Evolutionary conservation across 2,797 vertebrate genomes (phyloP), one percentile per base, ranked within the genome.

Genomic region (Anas flavirostris): DNA sequence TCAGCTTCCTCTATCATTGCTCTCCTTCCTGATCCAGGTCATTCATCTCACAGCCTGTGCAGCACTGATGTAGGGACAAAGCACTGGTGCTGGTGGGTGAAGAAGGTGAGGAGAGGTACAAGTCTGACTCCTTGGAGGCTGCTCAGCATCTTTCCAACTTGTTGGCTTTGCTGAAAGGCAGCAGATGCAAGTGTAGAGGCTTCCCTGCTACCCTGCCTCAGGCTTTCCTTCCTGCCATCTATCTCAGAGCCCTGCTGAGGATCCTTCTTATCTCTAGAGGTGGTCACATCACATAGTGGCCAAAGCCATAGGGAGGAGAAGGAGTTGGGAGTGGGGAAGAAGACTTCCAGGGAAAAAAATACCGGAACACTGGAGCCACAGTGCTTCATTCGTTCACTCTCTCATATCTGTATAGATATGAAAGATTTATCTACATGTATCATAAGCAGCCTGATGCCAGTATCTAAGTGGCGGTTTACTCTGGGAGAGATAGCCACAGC

Each of bases 21-120:
- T 92, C 48, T 98, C 12, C 62, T 99, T 79, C 95, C 97, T 52
- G 98, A 43, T 37, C 28, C 62, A 98, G 95, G 85, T 98, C 35
- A 96, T 97, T 86, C 96, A 97, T 80, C 96, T 99, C 93, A 46
- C 70, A 66, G 31, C 56, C 60, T 63, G 1, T 91, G 77, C 15
- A 94, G 64, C 37, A 15, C 43, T 39, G 25, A 13, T 39, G 31
- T 1, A 3, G 75, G 15, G 25, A 66, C 35, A 55, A 53, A 41
- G 31, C 25, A 9, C 58, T 76, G 37, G 17, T 55, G 7, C 39
- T 59, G 18, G 29, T 87, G 46, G 8, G 9, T 59, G 64, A 70
- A 21, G 46, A 50, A 75, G 46, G 35, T 46, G 33, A 80, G 39
- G 37, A 63, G 60, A 63, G 17, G 37, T 41, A 9, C 28, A 31